Evolutionary conservation across 2,797 vertebrate species (phyloP), one percentile per base, ranked within the genome.

Genomic region (Salmo trutta): DNA sequence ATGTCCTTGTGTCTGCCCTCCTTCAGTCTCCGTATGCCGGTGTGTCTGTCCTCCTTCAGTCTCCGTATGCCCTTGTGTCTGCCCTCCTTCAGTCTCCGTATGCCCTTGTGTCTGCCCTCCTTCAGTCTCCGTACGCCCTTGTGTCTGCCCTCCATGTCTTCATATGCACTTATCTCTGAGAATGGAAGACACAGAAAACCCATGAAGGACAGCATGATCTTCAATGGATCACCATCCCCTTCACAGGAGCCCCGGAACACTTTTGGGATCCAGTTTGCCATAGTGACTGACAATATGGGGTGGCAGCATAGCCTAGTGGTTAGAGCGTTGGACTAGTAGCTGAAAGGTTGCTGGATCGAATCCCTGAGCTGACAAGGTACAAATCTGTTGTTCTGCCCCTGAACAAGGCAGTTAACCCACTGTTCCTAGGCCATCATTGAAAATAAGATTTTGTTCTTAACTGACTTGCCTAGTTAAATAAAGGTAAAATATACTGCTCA

Each of bases 221-320:
- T 69, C 24, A 81, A 83, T 77, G 52, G 77, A 79, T 6, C 73
- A 27, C 72, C 3, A 8, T 52, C 77, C 71, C 14, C 77, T 29
- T 24, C 10, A 77, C 80, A 36, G 75, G 72, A 84, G 80, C 70
- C 77, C 65, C 75, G 1, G 36, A 59, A 82, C 73, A 84, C 74
- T 88, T 89, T 88, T 81, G 36, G 84, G 84, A 88, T 83, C 77
- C 75, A 65, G 81, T 91, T 91, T 89, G 72, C 83, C 90, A 89
- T 93, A 82, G 90, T 41, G 78, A 93, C 69, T 19, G 74, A 80
- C 74, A 71, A 85, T 87, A 24, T 24, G 24, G 24, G 24, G 24
- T 24, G 33, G 33, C 33, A 6, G 33, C 24, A 5, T 33, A 33
- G 33, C 33, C 33, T 33, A 33, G 31, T 33, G 31, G 31, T 33